Base-by-base conservation (phyloP, 2,888 invertebrate genomes). In the Plagodis pulveraria region DNA sequence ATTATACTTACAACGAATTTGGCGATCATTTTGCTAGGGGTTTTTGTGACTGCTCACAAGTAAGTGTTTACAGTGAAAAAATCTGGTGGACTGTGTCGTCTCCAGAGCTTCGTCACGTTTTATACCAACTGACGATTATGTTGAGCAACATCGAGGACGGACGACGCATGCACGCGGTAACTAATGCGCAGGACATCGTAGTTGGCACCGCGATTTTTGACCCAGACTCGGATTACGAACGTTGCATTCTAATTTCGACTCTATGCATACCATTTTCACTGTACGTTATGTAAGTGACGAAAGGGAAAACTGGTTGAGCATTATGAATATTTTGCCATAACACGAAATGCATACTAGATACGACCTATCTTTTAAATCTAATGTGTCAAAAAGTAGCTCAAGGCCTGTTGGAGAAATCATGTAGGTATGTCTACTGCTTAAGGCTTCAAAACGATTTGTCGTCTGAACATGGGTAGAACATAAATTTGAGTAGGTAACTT, bases 1-100 rank as follows among this genome's bases (percentile, higher is more conserved):
- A 5, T 7, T 40, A 38, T 36, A 69, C 92, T 91, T 72, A 92
- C 92, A 80, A 90, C 75, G 83, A 91, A 89, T 87, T 91, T 91
- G 91, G 91, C 90, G 86, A 92, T 88, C 92, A 92, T 92, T 91
- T 81, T 91, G 84, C 86, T 86, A 81, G 77, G 72, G 72, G 70
- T 66, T 77, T 64, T 63, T 74, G 89, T 91, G 91, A 91, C 91
- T 91, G 90, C 91, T 89, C 83, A 84, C 85, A 56, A 52, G 33
- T 50, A 73, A 74, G 78, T 82, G 77, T 55, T 57, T 76, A 76
- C 73, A 71, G 73, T 74, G 73, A 81, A 78, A 77, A 76, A 77
- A 80, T 61, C 72, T 75, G 74, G 78, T 84, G 76, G 80, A 91
- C 87, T 91, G 90, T 91, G 84, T 73, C 74, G 78, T 87, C 81